Base-by-base conservation (phyloP, 2,797 vertebrate genomes). In the Brachyrhaphis roseni region DNA sequence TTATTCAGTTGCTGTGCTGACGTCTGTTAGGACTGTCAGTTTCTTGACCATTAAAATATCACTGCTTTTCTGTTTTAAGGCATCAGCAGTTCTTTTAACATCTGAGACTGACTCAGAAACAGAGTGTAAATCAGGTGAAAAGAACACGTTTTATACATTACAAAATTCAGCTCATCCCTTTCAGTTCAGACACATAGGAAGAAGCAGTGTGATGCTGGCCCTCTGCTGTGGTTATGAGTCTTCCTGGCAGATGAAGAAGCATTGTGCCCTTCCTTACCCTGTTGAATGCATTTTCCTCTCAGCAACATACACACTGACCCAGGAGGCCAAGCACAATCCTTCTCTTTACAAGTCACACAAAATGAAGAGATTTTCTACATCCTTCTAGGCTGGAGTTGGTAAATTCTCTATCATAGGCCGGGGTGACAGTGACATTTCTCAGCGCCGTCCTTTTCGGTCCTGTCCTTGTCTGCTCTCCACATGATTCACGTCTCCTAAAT, bases 161-260 rank as follows among this genome's bases (percentile, higher is more conserved):
- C 20, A 72, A 78, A 78, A 68, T 72, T 1, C 66, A 59, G 18
- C 41, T 82, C 28, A 78, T 87, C 76, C 73, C 26, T 74, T 46
- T 70, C 39, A 39, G 49, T 59, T 28, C 71, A 70, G 74, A 87
- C 43, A 13, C n/a, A 55, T 71, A 62, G 68, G 78, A 51, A 45
- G 20, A 73, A 75, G 78, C 78, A 46, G 41, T 75, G 5, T 15
- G 80, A 62, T 72, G 75, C 72, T 75, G 73, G 59, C 78, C 77
- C 36, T 36, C 75, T 51, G 53, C 43, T 5, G 62, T 16, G 43
- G 59, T 18, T 49, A 78, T 84, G 85, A 90, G 71, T 91, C 88
- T 90, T 86, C 78, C 46, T 89, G 85, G 86, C 86, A 84, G 82
- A 80, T 49, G 80, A 39, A 81, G 78, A 39, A 81, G 78, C 71